Evolutionary conservation across 2,888 invertebrate species (phyloP), one percentile per base, ranked within the genome.

Genomic region (Cryptophagus acutangulus): DNA sequence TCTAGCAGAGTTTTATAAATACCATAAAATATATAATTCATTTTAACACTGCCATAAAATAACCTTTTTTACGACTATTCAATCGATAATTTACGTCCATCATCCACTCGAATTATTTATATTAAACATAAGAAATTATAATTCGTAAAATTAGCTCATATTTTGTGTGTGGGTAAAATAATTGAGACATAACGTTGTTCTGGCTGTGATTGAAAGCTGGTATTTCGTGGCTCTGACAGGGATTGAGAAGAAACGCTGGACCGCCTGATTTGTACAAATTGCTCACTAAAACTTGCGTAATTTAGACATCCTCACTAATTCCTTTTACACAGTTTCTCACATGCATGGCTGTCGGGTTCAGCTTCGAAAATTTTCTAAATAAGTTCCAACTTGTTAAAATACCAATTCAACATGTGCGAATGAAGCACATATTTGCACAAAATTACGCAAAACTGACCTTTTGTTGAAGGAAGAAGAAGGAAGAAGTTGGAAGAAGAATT

Each of bases 201-300:
- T 37, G 51, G 45, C 51, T 44, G 49, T 49, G 51, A 51, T 51
- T 48, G 52, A 50, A 50, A 36, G 49, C 41, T 40, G 41, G 44
- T 37, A 42, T 48, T 44, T 49, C 38, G 37, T 26, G 33, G 26
- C 35, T 33, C 40, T 49, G 63, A 61, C 62, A 52, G 48, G 59
- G 62, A 63, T 61, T 57, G 58, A 61, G 58, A 56, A 56, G 59
- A 58, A 57, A 55, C 56, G 53, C 52, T 49, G 55, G 55, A 53
- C 56, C 54, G 57, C 40, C 51, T 62, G 63, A 63, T 60, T 55
- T 55, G 61, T 58, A 62, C 61, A 63, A 63, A 63, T 63, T 58
- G 58, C 57, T 55, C 49, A 51, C 51, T 51, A 50, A 55, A 51
- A 50, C 55, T 59, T 54, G 54, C 58, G 54, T 58, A 59, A 59